Evolutionary conservation across 2,113 vertebrate genomes (phyloP).

Genomic region (Phyllostomus discolor): DNA sequence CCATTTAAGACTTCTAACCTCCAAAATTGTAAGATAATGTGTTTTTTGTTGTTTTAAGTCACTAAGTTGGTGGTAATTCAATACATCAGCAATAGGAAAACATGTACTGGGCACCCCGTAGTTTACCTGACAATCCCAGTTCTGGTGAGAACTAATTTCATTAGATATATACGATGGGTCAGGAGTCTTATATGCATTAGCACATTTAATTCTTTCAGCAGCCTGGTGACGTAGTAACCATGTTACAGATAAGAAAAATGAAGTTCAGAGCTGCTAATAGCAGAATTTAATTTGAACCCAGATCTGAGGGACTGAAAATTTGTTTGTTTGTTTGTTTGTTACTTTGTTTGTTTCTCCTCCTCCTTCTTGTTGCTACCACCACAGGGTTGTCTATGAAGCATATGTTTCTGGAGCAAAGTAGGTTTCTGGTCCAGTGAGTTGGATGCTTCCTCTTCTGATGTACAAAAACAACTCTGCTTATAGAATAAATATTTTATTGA

Average conservation of each 20-base stretch:
- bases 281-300: not conserved
- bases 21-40: not conserved
- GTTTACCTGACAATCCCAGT: not conserved
- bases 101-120: not conserved
- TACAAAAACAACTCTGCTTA: not conserved
- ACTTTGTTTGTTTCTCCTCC: accelerated
- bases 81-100: not conserved
- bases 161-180: not conserved
- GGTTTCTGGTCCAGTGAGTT: not conserved
- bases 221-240: not conserved
- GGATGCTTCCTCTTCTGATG: not conserved
- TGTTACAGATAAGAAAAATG: not conserved
- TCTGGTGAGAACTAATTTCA: not conserved
- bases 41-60: not conserved
- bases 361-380: not conserved
- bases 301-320: not conserved
- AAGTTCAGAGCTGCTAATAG: not conserved
- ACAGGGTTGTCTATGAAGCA: not conserved
- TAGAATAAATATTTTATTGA: constrained; percentile 19
- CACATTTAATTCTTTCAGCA: not conserved
- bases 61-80: not conserved
- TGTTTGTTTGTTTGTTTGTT: not conserved
- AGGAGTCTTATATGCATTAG: not conserved
- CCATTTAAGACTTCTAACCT: not conserved
- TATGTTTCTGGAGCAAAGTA: constrained; percentile 9